These are phyloP conservation scores for Diorhabda carinulata DNA, from an alignment of 1,140 invertebrate species.

Conservation along the genomic window DNA sequence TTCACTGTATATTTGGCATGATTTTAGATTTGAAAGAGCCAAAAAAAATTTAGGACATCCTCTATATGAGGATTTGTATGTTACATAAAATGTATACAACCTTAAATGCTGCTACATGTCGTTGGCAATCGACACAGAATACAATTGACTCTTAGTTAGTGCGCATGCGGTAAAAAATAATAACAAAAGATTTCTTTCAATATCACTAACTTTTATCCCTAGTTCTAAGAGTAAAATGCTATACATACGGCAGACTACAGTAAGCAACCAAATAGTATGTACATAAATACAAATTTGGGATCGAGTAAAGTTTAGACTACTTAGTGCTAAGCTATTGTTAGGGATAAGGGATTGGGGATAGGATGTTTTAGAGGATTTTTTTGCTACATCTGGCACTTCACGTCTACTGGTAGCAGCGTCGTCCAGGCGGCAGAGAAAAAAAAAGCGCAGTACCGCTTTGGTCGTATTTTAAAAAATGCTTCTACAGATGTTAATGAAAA, in stretches of 20 bases:
- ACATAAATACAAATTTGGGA: slow-evolving; percentile 36
- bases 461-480: too few relatives aligned
- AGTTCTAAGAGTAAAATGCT: slow-evolving; percentile 47
- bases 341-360: slow-evolving; percentile 20
- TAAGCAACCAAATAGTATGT: slow-evolving; percentile 45
- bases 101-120: slow-evolving; percentile 27
- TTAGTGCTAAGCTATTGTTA: slow-evolving; percentile 44
- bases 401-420: slow-evolving; percentile 20
- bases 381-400: slow-evolving; percentile 22
- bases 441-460: too few relatives aligned
- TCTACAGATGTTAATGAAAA: too few relatives aligned
- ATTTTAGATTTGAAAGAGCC: too few relatives aligned
- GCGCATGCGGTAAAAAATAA: slow-evolving; percentile 44
- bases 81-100: background rate
- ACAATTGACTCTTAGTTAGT: slow-evolving; percentile 44
- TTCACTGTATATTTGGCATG: too few relatives aligned
- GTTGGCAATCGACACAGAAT: slow-evolving; percentile 45
- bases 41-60: too few relatives aligned
- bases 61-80: background rate
- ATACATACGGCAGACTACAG: slow-evolving; percentile 48
- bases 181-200: slow-evolving; percentile 42
- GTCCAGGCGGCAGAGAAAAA: slow-evolving; percentile 15
- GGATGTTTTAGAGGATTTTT: slow-evolving; percentile 13
- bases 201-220: slow-evolving; percentile 45
- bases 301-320: slow-evolving; percentile 42